Base-by-base conservation (phyloP, 2,888 invertebrate species). In the Callyntrura guangdongensis region DNA sequence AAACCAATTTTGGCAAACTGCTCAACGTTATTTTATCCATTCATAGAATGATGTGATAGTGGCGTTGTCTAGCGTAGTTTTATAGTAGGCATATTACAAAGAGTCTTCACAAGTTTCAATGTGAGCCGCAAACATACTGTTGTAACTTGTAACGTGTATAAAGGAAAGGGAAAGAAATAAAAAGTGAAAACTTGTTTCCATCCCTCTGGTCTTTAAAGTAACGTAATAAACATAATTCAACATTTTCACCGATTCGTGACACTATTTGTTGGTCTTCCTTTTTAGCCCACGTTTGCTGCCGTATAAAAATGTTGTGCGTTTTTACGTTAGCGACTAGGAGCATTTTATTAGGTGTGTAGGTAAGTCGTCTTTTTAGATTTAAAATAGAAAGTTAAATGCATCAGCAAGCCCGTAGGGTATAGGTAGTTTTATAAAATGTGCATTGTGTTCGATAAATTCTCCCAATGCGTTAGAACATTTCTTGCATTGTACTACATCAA, bases 161-260 rank as follows among this genome's bases (percentile, higher is more conserved):
- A 64, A 59, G 11, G 17, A 49, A 84, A 27, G 25, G 8, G 49
- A 47, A 25, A 74, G 1, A n/a, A 83, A 53, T 67, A 72, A 67
- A 83, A 77, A 67, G 56, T 64, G 49, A 64, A 87, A 87, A 87
- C 49, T 6, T 81, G 79, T 81, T 47, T 47, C 17, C 86, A 56
- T 87, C 79, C 86, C 86, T 79, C 79, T 22, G 79, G 86, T 79
- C 74, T 86, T 87, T 87, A 87, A 87, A 67, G 79, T 79, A 82
- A 72, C 72, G 88, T 82, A 88, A 88, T 88, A 82, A 88, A 82
- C 88, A 88, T 88, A 82, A 82, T 88, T 88, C 88, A 82, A 82
- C 88, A 82, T 88, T 88, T 88, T 87, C 87, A 82, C 53, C 69
- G 59, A 82, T 49, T 88, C 72, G 81, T 88, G 88, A 88, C 88